phyloP scores from a whole-genome alignment of 2,888 invertebrate genomes.

The Drosophila phalerata region DNA sequence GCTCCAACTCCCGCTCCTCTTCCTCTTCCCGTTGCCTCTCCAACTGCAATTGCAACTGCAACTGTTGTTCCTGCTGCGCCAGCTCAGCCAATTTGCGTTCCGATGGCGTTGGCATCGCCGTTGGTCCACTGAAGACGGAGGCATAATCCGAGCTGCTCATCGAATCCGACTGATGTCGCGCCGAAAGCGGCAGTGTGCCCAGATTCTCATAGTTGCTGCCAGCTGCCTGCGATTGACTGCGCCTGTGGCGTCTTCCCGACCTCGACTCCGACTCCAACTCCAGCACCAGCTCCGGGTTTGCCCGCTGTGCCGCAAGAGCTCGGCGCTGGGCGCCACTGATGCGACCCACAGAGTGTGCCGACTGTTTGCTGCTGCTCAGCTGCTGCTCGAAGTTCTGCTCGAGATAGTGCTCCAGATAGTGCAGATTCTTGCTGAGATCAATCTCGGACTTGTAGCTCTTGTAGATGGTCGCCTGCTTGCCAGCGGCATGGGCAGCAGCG shows the following conservation, averaged over 20 bases:
- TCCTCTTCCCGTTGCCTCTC: not conserved
- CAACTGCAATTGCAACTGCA: not conserved
- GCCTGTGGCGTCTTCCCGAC: slow-evolving; percentile 69
- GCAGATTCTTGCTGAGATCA: slow-evolving; percentile 85
- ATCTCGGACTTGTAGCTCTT: slow-evolving; percentile 86
- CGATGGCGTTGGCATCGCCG: slow-evolving; percentile 3
- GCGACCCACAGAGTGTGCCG: slow-evolving; percentile 82
- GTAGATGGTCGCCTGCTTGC: slow-evolving; percentile 82
- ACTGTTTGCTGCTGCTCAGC: slow-evolving; percentile 70
- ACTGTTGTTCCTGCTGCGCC: not conserved
- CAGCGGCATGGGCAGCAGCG: slow-evolving; percentile 62
- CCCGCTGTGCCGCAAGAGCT: slow-evolving; percentile 49
- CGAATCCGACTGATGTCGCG: slow-evolving; percentile 78
- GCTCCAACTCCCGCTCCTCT: slow-evolving; percentile 7
- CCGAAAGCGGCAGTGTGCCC: slow-evolving; percentile 71
- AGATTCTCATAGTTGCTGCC: slow-evolving; percentile 75
- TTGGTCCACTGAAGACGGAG: slow-evolving; percentile 84
- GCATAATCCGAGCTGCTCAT: slow-evolving; percentile 85
- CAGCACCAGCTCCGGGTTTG: not conserved
- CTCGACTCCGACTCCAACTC: slow-evolving; percentile 15
- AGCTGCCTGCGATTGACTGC: slow-evolving; percentile 79
- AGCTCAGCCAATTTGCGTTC: not conserved
- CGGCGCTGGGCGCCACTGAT: slow-evolving; percentile 68
- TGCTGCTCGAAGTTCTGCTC: slow-evolving; percentile 85
- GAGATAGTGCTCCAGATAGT: slow-evolving; percentile 85